Percentiles rank a stretch among this genome's conserved stretches.
These are phyloP conservation scores for Scaptomyza cyrtandrae DNA, from an alignment of 2,888 invertebrate genomes.

Conservation along the genomic window DNA sequence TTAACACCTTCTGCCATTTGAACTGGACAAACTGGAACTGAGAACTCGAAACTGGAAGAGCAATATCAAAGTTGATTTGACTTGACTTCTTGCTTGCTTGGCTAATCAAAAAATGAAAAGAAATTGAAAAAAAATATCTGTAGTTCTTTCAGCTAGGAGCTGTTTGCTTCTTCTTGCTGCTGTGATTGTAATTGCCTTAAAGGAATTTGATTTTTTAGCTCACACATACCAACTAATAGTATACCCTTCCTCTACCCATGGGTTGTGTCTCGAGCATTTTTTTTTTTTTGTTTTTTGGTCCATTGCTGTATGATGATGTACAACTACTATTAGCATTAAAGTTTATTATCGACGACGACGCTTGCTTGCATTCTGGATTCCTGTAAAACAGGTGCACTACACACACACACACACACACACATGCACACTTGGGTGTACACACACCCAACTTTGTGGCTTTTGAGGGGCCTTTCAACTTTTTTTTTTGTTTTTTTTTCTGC, in stretches of 20 bases:
- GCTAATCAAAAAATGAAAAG: slow-evolving; percentile 70
- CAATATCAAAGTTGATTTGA: neutral
- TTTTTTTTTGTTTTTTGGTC: slow-evolving; percentile 30
- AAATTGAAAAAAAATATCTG: slow-evolving; percentile 35
- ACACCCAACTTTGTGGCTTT: slow-evolving; percentile 19
- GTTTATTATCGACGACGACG: slow-evolving; percentile 77
- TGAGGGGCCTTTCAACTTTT: slow-evolving; percentile 68
- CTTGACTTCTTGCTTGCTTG: slow-evolving; percentile 27
- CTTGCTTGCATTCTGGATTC: slow-evolving; percentile 73
- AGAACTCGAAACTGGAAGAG: neutral
- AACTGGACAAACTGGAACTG: slow-evolving; percentile 76
- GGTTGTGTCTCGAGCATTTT: slow-evolving; percentile 24
- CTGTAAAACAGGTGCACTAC: slow-evolving; percentile 80
- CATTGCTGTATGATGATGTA: slow-evolving; percentile 75
- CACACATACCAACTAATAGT: slow-evolving; percentile 1
- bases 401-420: slow-evolving; percentile 10
- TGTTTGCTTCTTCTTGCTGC: neutral
- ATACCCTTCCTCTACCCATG: neutral
- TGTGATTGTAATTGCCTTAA: slow-evolving; percentile 69
- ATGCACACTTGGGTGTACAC: slow-evolving; percentile 5
- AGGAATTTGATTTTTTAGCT: slow-evolving; percentile 78
- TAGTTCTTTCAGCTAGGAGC: slow-evolving; percentile 15
- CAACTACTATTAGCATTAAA: slow-evolving; percentile 82
- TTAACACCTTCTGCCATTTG: slow-evolving; percentile 82
- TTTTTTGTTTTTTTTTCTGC: slow-evolving; percentile 12